These are phyloP conservation scores for Listrodromus nycthemerus DNA, from an alignment of 2,888 invertebrate species.

Conservation along the genomic window DNA sequence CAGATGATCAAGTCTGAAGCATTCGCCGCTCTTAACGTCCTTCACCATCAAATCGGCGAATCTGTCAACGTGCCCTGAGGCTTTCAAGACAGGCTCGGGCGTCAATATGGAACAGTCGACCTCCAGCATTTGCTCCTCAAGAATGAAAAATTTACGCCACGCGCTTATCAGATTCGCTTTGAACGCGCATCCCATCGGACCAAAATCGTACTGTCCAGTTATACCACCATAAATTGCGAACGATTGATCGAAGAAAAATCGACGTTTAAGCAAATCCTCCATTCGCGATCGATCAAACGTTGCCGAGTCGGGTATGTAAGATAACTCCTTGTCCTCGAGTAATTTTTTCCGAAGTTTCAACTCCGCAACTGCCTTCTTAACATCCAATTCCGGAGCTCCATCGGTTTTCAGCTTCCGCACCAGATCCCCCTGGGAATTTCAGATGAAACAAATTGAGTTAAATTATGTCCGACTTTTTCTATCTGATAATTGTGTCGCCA, in stretches of 20 bases:
- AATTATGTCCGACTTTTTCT: neutral
- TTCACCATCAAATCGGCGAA: conserved; percentile 99
- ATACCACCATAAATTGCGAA: conserved; percentile 99
- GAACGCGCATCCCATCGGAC: conserved; percentile 99
- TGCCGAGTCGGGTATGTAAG: conserved; percentile 89
- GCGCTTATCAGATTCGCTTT: conserved; percentile 96
- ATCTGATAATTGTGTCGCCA: neutral
- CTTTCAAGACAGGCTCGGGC: conserved; percentile 98
- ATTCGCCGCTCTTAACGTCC: conserved; percentile 97
- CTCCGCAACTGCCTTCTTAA: conserved; percentile 97
- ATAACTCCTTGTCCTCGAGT: conserved; percentile 96
- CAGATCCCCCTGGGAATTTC: conserved; percentile 90
- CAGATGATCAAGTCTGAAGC: conserved; percentile 98
- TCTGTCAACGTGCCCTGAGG: conserved; percentile 99
- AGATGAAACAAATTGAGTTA: conserved; percentile 15
- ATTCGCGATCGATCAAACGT: conserved; percentile 96
- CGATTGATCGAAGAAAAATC: conserved; percentile 99
- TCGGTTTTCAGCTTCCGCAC: conserved; percentile 94
- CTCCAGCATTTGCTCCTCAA: conserved; percentile 99
- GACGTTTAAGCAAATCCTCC: conserved; percentile 98
- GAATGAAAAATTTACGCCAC: conserved; percentile 98
- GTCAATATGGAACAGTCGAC: conserved; percentile 99
- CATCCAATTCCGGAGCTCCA: conserved; percentile 95
- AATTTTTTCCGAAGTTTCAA: conserved; percentile 95
- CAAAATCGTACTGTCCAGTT: conserved; percentile 98